Base-by-base conservation (phyloP, 2,797 vertebrate species). In the Gallinago solitaria region DNA sequence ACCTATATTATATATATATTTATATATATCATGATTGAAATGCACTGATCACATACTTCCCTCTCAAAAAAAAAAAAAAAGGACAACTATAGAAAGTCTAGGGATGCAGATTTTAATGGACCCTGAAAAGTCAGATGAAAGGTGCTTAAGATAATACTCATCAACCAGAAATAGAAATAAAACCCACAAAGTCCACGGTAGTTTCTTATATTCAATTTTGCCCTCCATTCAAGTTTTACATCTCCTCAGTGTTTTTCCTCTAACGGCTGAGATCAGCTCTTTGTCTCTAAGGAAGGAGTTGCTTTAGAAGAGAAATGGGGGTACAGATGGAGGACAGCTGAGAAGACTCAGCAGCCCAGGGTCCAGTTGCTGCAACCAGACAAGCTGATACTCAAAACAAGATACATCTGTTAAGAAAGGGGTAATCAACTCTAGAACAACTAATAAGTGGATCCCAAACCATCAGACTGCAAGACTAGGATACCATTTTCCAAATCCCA, bases 281-380 rank as follows among this genome's bases (percentile, higher is more conserved):
- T 63, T 51, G 47, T 28, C 0, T 0, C 57, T 59, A 28, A 50
- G 47, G 39, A 81, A 23, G 19, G 37, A 87, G 6, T 4, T 23
- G 23, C 20, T 85, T 61, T 39, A 21, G 50, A 68, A 61, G 23
- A 43, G 68, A 73, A 79, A 32, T 0, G 6, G 28, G 71, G 48
- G 21, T 32, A 43, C 12, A 27, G 50, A 51, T 0, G 3, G 7
- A 37, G 45, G 6, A 28, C 7, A 48, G 25, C 1, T 3, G 5
- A 70, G 64, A 51, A 76, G 45, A 10, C 23, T 45, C 35, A 78
- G 65, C n/a, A 28, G 18, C n/a, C 61, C 15, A 7, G 56, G 10
- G 8, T 65, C 47, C 79, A 56, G 12, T 10, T 39, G n/a, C 47
- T 47, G 56, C 37, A 35, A 21, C 37, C 35, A 54, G n/a, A 53